phyloP scores from a whole-genome alignment of 1,140 invertebrate species.

The Zaprionus davidi region DNA sequence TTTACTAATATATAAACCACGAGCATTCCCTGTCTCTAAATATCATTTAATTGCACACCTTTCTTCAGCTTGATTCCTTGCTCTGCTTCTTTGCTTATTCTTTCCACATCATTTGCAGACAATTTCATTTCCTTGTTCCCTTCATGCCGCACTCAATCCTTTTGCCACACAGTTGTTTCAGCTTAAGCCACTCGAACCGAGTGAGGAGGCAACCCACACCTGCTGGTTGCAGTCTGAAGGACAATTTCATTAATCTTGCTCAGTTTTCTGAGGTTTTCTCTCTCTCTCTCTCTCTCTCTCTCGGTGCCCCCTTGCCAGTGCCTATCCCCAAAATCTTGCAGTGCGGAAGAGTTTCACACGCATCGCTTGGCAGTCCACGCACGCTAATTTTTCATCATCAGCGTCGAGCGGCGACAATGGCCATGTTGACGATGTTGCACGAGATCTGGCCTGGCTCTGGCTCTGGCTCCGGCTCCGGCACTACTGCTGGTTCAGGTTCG shows the following conservation, averaged over 20 bases:
- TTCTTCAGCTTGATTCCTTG: background rate
- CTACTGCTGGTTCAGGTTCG: background rate
- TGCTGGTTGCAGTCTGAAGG: constrained; percentile 30
- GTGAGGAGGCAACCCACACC: constrained; percentile 22
- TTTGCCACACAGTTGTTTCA: background rate
- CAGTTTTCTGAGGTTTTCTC: constrained; percentile 48
- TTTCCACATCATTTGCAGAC: constrained; percentile 1
- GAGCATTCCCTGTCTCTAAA: background rate
- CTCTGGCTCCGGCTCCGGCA: constrained; percentile 11
- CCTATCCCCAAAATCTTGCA: constrained; percentile 25
- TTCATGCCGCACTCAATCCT: background rate
- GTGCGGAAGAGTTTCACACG: constrained; percentile 59
- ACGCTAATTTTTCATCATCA: constrained; percentile 80
- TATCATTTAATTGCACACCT: constrained; percentile 5
- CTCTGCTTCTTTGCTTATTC: background rate
- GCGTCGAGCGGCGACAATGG: constrained; percentile 50
- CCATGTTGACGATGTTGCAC: constrained; percentile 64
- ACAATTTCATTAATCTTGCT: constrained; percentile 77
- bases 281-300: constrained; percentile 16
- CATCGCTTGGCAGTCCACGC: constrained; percentile 47
- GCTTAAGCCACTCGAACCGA: constrained; percentile 6
- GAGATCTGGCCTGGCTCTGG: constrained; percentile 28
- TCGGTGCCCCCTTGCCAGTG: background rate
- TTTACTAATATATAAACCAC: background rate
- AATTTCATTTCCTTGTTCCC: background rate